Conservation (phyloP, 2,797 vertebrate species). For the Gallinago nigripennis region DNA sequence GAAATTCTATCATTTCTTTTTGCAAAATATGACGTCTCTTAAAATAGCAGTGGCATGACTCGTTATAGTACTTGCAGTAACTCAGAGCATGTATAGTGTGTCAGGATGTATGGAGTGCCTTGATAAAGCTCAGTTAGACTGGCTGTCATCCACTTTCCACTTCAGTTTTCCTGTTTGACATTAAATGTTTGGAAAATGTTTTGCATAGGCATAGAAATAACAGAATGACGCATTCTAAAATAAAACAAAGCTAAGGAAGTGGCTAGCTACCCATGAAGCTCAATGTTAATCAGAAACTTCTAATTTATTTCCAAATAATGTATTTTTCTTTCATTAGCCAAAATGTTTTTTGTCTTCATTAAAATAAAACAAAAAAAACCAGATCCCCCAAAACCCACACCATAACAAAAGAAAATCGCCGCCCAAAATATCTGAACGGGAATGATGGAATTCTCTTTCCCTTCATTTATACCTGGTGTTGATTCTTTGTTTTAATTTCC, state of each 20-base stretch:
- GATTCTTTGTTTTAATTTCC: background rate
- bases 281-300: background rate
- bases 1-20: background rate
- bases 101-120: slow-evolving; percentile 16
- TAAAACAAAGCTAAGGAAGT: slow-evolving; percentile 50
- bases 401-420: background rate
- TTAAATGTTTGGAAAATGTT: slow-evolving; percentile 46
- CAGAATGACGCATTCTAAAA: slow-evolving; percentile 17
- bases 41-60: slow-evolving; percentile 6
- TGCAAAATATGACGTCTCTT: background rate
- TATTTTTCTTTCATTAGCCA: background rate
- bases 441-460: background rate
- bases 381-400: background rate
- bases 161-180: slow-evolving; percentile 67
- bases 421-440: background rate
- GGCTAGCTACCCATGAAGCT: background rate
- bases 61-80: background rate
- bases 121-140: slow-evolving; percentile 48
- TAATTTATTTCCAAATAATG: background rate
- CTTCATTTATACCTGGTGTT: background rate
- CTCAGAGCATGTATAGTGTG: background rate
- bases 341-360: background rate
- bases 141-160: slow-evolving; percentile 60
- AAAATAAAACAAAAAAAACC: background rate
- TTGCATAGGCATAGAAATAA: slow-evolving; percentile 39